Evolutionary conservation across 2,888 invertebrate species (phyloP).

Genomic region (Sarcophaga caerulescens): DNA sequence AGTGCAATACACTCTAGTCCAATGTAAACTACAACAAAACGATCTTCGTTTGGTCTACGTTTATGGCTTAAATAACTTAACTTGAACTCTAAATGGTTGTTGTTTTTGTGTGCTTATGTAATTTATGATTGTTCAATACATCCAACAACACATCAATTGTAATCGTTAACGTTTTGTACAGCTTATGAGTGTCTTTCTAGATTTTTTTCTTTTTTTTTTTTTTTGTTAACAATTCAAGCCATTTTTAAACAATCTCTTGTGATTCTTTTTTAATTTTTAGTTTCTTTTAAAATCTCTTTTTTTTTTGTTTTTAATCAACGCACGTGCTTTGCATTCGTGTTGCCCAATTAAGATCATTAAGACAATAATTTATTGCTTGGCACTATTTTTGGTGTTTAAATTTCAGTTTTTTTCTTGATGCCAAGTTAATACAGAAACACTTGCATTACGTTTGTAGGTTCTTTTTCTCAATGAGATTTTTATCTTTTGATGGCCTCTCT

Average conservation of each 20-base stretch:
- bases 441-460: background rate
- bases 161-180: constrained; percentile 50
- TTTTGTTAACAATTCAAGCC: too few relatives aligned
- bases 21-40: background rate
- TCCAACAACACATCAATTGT: constrained; percentile 40
- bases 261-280: too few relatives aligned
- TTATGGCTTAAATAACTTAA: background rate
- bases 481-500: background rate
- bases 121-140: constrained; percentile 52
- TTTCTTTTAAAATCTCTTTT: too few relatives aligned
- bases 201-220: constrained; percentile 17
- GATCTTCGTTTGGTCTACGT: background rate
- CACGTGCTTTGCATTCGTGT: constrained; percentile 63
- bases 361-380: constrained; percentile 20
- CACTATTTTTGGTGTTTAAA: background rate
- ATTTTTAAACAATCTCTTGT: too few relatives aligned
- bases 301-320: background rate
- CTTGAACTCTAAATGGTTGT: background rate
- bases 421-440: background rate
- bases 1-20: background rate
- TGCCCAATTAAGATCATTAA: constrained; percentile 36
- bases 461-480: background rate
- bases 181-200: background rate
- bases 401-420: constrained; percentile 31
- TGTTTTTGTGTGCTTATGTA: constrained; percentile 23